Evolutionary conservation across 2,888 invertebrate genomes (phyloP).

Genomic region (Drosophila nr. fundita): DNA sequence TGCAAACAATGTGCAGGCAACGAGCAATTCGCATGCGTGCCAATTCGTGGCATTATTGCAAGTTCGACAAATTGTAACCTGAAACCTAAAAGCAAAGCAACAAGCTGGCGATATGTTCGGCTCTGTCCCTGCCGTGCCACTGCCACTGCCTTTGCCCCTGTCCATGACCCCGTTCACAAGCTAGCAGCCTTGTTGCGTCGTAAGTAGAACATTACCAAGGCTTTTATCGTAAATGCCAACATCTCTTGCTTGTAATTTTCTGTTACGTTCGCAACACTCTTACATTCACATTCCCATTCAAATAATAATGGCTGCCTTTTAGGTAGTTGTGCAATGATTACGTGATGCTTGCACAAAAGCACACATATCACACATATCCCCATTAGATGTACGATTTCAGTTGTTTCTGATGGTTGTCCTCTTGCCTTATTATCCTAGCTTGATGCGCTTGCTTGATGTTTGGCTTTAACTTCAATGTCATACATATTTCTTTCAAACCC

Average conservation of each 20-base stretch:
- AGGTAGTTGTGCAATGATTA: conserved; percentile 77
- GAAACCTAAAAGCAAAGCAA: conserved; percentile 44
- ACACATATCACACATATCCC: conserved; percentile 41
- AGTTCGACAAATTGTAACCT: conserved; percentile 60
- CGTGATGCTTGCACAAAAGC: conserved; percentile 73
- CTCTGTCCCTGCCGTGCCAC: not conserved
- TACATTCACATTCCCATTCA: conserved; percentile 75
- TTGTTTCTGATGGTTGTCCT: conserved; percentile 57
- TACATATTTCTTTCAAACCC: conserved; percentile 58
- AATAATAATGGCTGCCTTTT: conserved; percentile 80
- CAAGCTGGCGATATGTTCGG: conserved; percentile 37
- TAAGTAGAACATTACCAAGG: conserved; percentile 81
- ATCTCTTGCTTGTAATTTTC: conserved; percentile 81
- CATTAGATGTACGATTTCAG: conserved; percentile 73
- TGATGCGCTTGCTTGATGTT: conserved; percentile 62
- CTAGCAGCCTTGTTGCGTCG: conserved; percentile 51
- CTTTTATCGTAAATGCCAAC: conserved; percentile 81
- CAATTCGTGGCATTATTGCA: conserved; percentile 63
- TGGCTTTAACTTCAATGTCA: conserved; percentile 70
- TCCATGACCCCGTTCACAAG: conserved; percentile 22
- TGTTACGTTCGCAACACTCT: conserved; percentile 75
- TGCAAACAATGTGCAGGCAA: conserved; percentile 73
- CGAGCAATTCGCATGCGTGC: conserved; percentile 62
- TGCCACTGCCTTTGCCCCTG: conserved; percentile 6
- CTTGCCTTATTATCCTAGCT: conserved; percentile 15